These are phyloP conservation scores for Drosophila sordidula DNA, from an alignment of 2,888 invertebrate genomes.

Conservation along the genomic window DNA sequence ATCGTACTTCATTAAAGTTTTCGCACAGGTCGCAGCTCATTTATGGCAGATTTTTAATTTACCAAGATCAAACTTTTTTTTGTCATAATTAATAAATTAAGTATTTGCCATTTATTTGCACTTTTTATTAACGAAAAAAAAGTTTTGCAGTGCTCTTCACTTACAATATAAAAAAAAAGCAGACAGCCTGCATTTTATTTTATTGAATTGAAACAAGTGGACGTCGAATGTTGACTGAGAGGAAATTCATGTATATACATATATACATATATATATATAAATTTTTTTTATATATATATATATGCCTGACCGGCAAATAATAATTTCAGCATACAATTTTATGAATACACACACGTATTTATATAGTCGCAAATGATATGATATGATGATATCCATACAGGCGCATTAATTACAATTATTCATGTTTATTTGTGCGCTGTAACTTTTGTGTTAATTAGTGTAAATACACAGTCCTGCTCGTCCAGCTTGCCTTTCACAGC, in stretches of 20 bases:
- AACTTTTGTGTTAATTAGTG: constrained; percentile 63
- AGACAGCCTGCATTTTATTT: constrained; percentile 47
- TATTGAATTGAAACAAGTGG: constrained; percentile 55
- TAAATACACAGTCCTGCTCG: constrained; percentile 42
- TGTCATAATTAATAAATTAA: constrained; percentile 59
- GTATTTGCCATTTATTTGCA: constrained; percentile 56
- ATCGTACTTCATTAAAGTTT: constrained; percentile 13
- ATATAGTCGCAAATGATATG: constrained; percentile 29
- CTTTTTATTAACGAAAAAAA: constrained; percentile 43
- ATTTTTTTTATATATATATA: not conserved
- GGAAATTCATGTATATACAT: constrained; percentile 18
- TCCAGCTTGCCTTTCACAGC: constrained; percentile 22
- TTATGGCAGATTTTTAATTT: constrained; percentile 5
- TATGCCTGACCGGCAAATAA: constrained; percentile 16
- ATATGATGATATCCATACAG: constrained; percentile 30
- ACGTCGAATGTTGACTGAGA: constrained; percentile 26
- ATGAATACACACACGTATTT: constrained; percentile 33
- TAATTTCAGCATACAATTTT: constrained; percentile 44
- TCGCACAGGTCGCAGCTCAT: not conserved
- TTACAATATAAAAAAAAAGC: constrained; percentile 48
- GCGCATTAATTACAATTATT: constrained; percentile 69
- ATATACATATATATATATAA: not conserved
- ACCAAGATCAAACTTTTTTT: constrained; percentile 14
- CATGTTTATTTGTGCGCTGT: constrained; percentile 58
- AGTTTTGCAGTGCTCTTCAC: constrained; percentile 43